These are phyloP conservation scores for Acheta domesticus DNA, from an alignment of 2,888 invertebrate species.

Conservation along the genomic window DNA sequence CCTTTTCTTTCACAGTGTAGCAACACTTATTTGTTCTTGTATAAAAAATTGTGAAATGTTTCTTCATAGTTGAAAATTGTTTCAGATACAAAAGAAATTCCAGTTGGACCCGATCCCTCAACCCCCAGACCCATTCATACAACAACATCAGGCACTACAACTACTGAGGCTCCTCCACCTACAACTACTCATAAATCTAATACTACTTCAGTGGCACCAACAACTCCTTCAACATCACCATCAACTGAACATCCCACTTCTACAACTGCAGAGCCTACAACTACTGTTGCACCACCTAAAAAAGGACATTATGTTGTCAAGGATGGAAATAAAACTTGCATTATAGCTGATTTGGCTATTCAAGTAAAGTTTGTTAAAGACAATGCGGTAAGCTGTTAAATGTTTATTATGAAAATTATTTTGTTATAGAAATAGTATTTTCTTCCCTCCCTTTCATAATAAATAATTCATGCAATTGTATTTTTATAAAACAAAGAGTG, in stretches of 20 bases:
- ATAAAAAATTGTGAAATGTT: too few relatives aligned
- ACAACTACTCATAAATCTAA: slow-evolving; percentile 25
- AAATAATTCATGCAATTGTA: too few relatives aligned
- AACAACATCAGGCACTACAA: neutral
- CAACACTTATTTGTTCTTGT: too few relatives aligned
- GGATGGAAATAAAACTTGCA: slow-evolving; percentile 56
- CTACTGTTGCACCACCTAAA: slow-evolving; percentile 41
- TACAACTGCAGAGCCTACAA: slow-evolving; percentile 44
- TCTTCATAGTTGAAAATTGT: too few relatives aligned
- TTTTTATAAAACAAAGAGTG: too few relatives aligned
- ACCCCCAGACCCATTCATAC: too few relatives aligned
- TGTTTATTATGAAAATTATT: neutral
- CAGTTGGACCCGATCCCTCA: too few relatives aligned
- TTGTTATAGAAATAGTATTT: too few relatives aligned
- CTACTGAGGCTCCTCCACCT: neutral
- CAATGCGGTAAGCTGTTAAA: slow-evolving; percentile 25
- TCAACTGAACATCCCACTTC: slow-evolving; percentile 47
- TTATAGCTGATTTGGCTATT: slow-evolving; percentile 63
- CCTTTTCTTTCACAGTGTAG: too few relatives aligned
- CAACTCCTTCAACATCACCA: slow-evolving; percentile 46
- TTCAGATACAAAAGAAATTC: too few relatives aligned
- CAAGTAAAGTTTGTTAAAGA: slow-evolving; percentile 57
- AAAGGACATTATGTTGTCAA: slow-evolving; percentile 51
- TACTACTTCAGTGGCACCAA: slow-evolving; percentile 46
- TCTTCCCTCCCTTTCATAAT: too few relatives aligned